Percentiles rank a stretch among this genome's conserved stretches.
Conservation (phyloP, 1,140 invertebrate species). For the Hyles vespertilio region DNA sequence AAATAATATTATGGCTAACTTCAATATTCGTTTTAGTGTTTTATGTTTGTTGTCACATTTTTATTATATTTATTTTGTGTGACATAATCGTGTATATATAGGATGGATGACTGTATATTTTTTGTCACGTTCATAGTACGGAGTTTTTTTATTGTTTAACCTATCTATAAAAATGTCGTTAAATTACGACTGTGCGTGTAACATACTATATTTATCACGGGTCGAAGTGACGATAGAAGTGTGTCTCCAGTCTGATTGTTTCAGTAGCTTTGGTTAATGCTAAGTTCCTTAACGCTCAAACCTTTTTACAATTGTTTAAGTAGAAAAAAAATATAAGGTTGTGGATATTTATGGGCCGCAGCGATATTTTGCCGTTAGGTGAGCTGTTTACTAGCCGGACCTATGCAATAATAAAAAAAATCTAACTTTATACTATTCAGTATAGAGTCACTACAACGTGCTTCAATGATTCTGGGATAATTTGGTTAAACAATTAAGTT, state of each 20-base stretch:
- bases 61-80: constrained; percentile 3
- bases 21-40: constrained; percentile 22
- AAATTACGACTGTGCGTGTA: constrained; percentile 1
- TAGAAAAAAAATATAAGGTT: too few species aligned
- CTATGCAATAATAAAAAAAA: neutral
- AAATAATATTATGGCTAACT: constrained; percentile 28
- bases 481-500: too few species aligned
- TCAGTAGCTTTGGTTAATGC: constrained; percentile 16
- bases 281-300: neutral
- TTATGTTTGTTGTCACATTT: constrained; percentile 14
- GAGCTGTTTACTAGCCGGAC: neutral
- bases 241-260: constrained; percentile 16
- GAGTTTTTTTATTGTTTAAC: constrained; percentile 6
- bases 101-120: constrained; percentile 1
- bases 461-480: too few species aligned
- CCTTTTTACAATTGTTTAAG: neutral
- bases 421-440: too few species aligned
- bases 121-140: neutral
- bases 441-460: too few species aligned
- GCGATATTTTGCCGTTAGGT: too few species aligned
- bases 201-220: constrained; percentile 13
- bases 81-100: neutral
- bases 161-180: constrained; percentile 7
- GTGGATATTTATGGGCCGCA: too few species aligned
- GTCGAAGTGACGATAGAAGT: constrained; percentile 13